Evolutionary conservation across 1,140 invertebrate genomes (phyloP), one percentile per base, ranked within the genome.

Genomic region (Eupristina koningsbergeri): DNA sequence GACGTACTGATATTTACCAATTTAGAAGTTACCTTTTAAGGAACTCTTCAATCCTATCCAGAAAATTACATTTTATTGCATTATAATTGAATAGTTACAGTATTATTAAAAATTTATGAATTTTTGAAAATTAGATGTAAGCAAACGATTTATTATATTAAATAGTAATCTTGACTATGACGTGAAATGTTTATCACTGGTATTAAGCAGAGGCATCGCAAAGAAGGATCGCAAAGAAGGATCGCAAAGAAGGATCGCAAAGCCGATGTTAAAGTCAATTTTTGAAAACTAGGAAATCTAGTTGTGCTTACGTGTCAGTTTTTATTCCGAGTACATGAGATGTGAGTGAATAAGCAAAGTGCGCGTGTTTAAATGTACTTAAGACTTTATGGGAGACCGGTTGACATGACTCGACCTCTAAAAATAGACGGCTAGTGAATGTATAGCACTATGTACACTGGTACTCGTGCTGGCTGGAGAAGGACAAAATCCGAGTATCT

Each of bases 351-450:
- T 53, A 2, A 53, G 19, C 39, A 36, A 76, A 31, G 61, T 58
- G 85, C 34, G 63, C 29, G 80, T 39, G 69, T 84, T 75, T 77
- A 73, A 84, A 86, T 85, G 85, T 86, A 85, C 76, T 84, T 85
- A 86, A 88, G 86, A 86, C 84, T 88, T 89, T 87, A 88, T 86
- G 86, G 85, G 85, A 88, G 87, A 89, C 89, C 87, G 87, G 89
- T 90, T 88, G 87, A 88, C 87, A 88, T 91, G 89, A 91, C 86
- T 89, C 87, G 89, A 87, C 77, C 90, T 91, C 91, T 92, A 91
- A 90, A 92, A 92, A 91, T 91, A 91, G 86, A 86, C 81, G 86
- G 53, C 86, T 88, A 87, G 85, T 86, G 84, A 86, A 64, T 81
- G 80, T 85, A 67, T 86, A 85, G 81, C 86, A n/a, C n/a, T n/a